Percentiles rank a stretch among this genome's conserved stretches.
phyloP scores from a whole-genome alignment of 2,888 invertebrate species.

The Hypselothyrea guttata region DNA sequence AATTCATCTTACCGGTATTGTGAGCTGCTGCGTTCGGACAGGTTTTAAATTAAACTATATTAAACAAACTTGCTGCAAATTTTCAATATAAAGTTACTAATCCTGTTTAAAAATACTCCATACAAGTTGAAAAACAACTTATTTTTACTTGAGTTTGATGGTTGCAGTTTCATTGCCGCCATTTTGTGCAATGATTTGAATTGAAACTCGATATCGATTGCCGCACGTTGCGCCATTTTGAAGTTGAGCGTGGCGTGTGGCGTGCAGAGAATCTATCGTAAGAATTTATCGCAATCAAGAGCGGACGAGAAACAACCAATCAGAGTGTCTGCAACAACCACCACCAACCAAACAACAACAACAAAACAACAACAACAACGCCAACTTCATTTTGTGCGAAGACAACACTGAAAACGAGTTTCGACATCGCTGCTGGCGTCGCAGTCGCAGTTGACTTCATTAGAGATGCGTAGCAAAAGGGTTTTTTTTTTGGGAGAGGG shows the following conservation, averaged over 20 bases:
- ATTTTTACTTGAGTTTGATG: too few relatives aligned
- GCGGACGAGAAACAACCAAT: conserved; percentile 29
- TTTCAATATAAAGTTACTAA: too few relatives aligned
- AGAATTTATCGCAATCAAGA: conserved; percentile 11
- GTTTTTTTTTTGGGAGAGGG: conserved; percentile 18
- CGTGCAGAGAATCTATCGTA: conserved; percentile 41
- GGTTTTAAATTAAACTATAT: too few relatives aligned
- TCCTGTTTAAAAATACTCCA: too few relatives aligned
- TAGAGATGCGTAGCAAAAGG: conserved; percentile 37
- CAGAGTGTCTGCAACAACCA: conserved; percentile 30
- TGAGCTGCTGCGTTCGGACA: too few relatives aligned
- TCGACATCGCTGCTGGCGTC: too few relatives aligned
- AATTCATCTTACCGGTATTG: too few relatives aligned
- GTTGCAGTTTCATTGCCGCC: too few relatives aligned
- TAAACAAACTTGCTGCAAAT: too few relatives aligned
- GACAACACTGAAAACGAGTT: conserved; percentile 52
- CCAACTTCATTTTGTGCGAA: conserved; percentile 65
- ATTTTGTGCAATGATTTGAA: too few relatives aligned
- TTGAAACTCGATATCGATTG: too few relatives aligned
- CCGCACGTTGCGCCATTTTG: conserved; percentile 63
- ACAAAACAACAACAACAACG: conserved; percentile 33
- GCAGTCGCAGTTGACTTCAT: conserved; percentile 56
- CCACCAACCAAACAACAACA: conserved; percentile 23
- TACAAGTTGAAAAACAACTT: too few relatives aligned
- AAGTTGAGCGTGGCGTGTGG: conserved; percentile 28